A percentile compares a stretch with the other conserved stretches of the same genome.
Evolutionary conservation across 2,113 vertebrate genomes (phyloP).

Genomic region (Spermophilus dauricus): DNA sequence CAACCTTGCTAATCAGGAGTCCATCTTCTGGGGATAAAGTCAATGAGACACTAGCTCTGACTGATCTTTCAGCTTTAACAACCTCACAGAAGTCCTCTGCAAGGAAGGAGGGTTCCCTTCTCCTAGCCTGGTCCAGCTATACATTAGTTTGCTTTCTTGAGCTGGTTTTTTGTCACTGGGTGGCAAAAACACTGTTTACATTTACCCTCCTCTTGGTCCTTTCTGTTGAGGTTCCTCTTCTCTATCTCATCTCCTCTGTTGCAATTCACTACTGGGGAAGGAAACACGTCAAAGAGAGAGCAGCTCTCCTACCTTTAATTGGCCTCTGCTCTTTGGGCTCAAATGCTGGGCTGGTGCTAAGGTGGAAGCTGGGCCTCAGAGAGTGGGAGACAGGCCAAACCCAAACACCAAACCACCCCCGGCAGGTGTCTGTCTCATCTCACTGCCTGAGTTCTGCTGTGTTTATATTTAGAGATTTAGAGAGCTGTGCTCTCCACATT

Average conservation of each 20-base stretch:
- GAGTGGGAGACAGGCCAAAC: background rate
- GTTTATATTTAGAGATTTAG: constrained; percentile 35
- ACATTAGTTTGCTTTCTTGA: background rate
- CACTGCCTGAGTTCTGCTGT: background rate
- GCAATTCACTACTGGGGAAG: constrained; percentile 20
- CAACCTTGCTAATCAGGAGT: background rate
- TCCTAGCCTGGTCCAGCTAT: background rate
- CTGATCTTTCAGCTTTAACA: background rate
- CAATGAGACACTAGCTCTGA: background rate
- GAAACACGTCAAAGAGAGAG: constrained; percentile 49
- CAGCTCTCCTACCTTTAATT: background rate
- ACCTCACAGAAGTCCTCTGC: background rate
- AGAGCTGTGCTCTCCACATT: background rate
- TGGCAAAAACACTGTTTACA: background rate
- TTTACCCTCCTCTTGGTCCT: background rate
- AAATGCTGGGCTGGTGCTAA: background rate
- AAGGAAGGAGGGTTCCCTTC: background rate
- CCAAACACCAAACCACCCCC: background rate
- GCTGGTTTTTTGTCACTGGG: background rate
- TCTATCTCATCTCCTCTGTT: constrained; percentile 47
- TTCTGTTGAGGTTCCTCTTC: constrained; percentile 62
- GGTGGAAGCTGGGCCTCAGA: background rate
- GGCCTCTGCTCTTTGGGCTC: background rate
- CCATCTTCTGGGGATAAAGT: background rate
- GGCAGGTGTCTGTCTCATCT: background rate